These are phyloP conservation scores for Mohoua ochrocephala DNA, from an alignment of 2,113 vertebrate species.

Conservation along the genomic window DNA sequence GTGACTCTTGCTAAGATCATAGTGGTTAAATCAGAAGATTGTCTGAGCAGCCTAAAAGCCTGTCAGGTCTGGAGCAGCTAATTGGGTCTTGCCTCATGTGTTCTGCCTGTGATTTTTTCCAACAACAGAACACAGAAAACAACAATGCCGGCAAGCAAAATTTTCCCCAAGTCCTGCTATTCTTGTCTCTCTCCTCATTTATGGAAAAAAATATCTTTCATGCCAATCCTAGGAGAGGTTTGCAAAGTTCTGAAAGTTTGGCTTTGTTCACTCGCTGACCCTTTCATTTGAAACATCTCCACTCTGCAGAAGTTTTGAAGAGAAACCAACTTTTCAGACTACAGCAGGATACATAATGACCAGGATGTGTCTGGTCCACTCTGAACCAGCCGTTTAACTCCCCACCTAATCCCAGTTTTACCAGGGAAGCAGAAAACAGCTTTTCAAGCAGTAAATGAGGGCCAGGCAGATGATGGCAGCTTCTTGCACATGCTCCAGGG, in stretches of 20 bases:
- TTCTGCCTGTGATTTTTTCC: conserved; percentile 4
- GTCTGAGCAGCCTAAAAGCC: conserved; percentile 21
- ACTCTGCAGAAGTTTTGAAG: neutral
- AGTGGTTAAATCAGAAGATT: conserved; percentile 29
- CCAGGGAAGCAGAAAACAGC: neutral
- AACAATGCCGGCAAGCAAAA: neutral
- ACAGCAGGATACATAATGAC: neutral
- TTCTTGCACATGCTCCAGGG: neutral
- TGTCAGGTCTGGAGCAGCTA: conserved; percentile 17
- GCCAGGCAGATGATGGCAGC: neutral
- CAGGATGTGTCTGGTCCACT: neutral
- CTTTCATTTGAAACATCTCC: neutral
- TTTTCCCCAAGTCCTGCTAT: neutral
- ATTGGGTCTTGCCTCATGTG: conserved; percentile 18
- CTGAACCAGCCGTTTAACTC: neutral
- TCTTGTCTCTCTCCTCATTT: neutral
- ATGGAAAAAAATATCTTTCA: neutral
- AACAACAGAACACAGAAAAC: neutral
- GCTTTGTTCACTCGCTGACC: neutral
- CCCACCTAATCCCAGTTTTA: neutral
- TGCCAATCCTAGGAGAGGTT: neutral
- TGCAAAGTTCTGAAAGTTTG: neutral
- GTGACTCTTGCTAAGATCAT: conserved; percentile 39
- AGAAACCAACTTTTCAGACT: neutral
- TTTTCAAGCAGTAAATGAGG: neutral